phyloP scores from a whole-genome alignment of 2,113 vertebrate species.

The Scomber scombrus region DNA sequence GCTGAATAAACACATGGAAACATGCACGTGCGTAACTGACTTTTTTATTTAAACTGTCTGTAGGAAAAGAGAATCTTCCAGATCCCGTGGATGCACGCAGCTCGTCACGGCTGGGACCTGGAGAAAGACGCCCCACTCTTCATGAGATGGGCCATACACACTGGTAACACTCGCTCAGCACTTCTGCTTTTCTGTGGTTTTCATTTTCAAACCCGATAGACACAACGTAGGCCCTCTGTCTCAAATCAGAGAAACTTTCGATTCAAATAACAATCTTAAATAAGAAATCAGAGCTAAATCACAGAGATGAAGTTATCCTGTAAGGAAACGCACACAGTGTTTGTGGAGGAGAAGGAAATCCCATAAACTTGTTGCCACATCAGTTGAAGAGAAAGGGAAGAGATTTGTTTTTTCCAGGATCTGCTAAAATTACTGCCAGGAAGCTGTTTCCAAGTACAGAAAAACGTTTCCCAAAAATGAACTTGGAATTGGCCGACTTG shows the following conservation, averaged over 20 bases:
- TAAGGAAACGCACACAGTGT: neutral
- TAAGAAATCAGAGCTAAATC: neutral
- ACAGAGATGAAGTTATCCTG: neutral
- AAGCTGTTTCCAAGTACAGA: neutral
- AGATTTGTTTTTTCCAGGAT: neutral
- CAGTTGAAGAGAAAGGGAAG: neutral
- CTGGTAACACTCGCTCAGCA: constrained; percentile 83
- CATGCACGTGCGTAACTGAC: neutral
- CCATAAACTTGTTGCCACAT: neutral
- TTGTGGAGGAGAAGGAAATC: neutral
- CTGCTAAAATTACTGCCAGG: neutral
- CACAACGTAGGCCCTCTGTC: neutral
- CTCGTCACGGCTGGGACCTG: constrained; percentile 96
- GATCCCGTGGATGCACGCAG: constrained; percentile 98
- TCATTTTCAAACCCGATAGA: neutral
- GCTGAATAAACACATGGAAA: too few relatives aligned
- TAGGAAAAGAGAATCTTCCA: constrained; percentile 96
- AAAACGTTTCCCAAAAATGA: too few relatives aligned
- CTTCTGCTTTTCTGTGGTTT: constrained; percentile 45
- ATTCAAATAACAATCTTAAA: neutral
- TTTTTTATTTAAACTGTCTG: neutral
- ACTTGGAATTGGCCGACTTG: too few relatives aligned
- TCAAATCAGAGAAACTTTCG: neutral
- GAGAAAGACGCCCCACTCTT: constrained; percentile 97
- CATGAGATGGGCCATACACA: constrained; percentile 96